A percentile compares a stretch with the other conserved stretches of the same genome.
Evolutionary conservation across 2,888 invertebrate genomes (phyloP).

Genomic region (Amblyjoppa fuscipennis): DNA sequence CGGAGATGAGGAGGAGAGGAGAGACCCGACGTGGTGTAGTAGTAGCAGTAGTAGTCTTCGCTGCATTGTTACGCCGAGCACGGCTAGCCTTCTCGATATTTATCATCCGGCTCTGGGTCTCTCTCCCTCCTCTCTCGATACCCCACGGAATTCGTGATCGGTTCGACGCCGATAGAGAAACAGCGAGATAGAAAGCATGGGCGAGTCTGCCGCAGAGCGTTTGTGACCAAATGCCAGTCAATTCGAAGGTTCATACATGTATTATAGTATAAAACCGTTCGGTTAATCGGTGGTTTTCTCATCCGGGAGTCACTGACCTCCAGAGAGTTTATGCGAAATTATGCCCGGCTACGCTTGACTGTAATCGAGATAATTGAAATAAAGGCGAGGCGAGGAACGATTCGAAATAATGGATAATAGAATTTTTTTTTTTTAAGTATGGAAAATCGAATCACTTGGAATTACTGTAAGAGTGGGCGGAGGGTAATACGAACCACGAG

Average conservation of each 20-base stretch:
- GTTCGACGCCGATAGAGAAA: slow-evolving; percentile 34
- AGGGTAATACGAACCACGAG: too few species aligned
- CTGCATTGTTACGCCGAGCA: slow-evolving; percentile 66
- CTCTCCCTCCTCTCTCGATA: slow-evolving; percentile 39
- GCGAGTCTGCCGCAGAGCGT: slow-evolving; percentile 17
- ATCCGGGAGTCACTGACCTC: slow-evolving; percentile 50
- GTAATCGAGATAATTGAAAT: slow-evolving; percentile 33
- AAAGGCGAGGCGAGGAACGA: neutral
- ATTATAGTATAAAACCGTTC: slow-evolving; percentile 23
- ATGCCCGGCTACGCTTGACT: slow-evolving; percentile 4
- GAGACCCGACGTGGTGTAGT: slow-evolving; percentile 46
- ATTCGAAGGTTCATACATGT: slow-evolving; percentile 23
- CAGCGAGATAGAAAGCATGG: slow-evolving; percentile 36
- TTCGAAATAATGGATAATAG: neutral
- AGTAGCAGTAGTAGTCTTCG: slow-evolving; percentile 19
- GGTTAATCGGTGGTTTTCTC: slow-evolving; percentile 26
- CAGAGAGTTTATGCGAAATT: slow-evolving; percentile 8
- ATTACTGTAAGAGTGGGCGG: neutral
- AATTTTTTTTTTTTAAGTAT: neutral
- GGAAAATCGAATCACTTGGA: neutral
- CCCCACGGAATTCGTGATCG: slow-evolving; percentile 50
- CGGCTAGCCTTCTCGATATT: slow-evolving; percentile 65
- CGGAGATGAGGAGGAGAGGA: slow-evolving; percentile 41
- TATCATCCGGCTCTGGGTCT: slow-evolving; percentile 55
- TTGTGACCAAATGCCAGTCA: slow-evolving; percentile 30